phyloP scores from a whole-genome alignment of 2,797 vertebrate genomes.

The Chromis chromis region DNA sequence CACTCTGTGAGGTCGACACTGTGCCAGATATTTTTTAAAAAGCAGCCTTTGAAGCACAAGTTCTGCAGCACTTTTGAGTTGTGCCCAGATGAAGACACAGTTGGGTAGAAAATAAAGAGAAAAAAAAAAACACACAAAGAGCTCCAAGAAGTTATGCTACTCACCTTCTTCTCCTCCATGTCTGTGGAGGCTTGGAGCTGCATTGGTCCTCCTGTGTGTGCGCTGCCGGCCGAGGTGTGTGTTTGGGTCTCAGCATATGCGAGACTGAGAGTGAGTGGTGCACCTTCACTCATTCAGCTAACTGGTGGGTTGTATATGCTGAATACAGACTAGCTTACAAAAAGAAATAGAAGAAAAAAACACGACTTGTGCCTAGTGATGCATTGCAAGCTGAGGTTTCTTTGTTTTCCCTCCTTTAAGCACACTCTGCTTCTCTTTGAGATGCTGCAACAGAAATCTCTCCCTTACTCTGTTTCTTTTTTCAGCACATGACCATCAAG shows the following conservation, averaged over 20 bases:
- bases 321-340: slow-evolving; percentile 46
- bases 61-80: slow-evolving; percentile 46
- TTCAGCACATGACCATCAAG: slow-evolving; percentile 73
- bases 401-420: slow-evolving; percentile 35
- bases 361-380: slow-evolving; percentile 42
- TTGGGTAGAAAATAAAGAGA: slow-evolving; percentile 11
- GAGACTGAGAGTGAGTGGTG: slow-evolving; percentile 55
- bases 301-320: slow-evolving; percentile 59
- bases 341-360: slow-evolving; percentile 5
- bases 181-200: slow-evolving; percentile 77
- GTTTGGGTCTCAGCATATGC: slow-evolving; percentile 67
- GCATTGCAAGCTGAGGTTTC: slow-evolving; percentile 46
- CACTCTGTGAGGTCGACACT: slow-evolving; percentile 43
- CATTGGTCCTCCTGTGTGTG: slow-evolving; percentile 77
- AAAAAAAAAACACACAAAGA: slow-evolving; percentile 12
- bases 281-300: slow-evolving; percentile 78
- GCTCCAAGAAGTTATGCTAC: slow-evolving; percentile 53
- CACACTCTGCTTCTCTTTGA: slow-evolving; percentile 45
- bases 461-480: slow-evolving; percentile 28
- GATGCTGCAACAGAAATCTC: slow-evolving; percentile 43
- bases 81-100: slow-evolving; percentile 48
- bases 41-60: slow-evolving; percentile 58
- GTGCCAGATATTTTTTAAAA: slow-evolving; percentile 51
- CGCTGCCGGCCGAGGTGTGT: slow-evolving; percentile 41
- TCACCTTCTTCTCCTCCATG: slow-evolving; percentile 83